Base-by-base conservation (phyloP, 2,888 invertebrate species). In the Beris chalybata region DNA sequence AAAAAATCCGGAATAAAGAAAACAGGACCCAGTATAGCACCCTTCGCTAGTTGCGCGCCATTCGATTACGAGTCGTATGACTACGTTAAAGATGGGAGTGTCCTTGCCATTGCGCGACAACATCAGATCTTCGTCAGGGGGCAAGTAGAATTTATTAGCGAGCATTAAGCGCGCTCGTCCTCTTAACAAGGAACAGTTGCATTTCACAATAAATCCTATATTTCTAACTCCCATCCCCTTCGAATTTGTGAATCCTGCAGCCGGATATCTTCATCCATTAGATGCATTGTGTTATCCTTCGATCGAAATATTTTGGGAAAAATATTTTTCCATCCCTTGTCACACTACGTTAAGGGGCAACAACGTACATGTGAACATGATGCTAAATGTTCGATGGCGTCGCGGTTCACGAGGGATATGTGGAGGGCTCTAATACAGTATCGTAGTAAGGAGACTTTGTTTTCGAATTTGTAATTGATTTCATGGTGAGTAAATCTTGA, bases 81-180 rank as follows among this genome's bases (percentile, higher is more conserved):
- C 74, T 74, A 76, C 74, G 77, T 74, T 78, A 77, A 78, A 77
- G 77, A 76, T 78, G 78, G 78, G 78, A 77, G 77, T 77, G 77
- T 77, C 78, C 78, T 77, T 75, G 77, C 75, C 77, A 75, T 76
- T 64, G 64, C 53, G 55, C 48, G 58, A 43, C 47, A 31, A 55
- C 32, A 50, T 31, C 54, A 32, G 58, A 15, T 53, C 47, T 6
- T 66, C 22, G 6, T 4, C 38, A 30, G 30, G 9, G 50, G 54
- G 67, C 56, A 65, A 54, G 68, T 61, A 43, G 45, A 48, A 67
- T 68, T 68, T 68, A 65, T 68, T 68, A 61, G 52, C 56, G 65
- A 50, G 50, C 61, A 61, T 61, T 61, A 61, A 61, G 50, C 38
- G 50, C 52, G 64, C 43, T 65, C 55, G 56, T 50, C 52, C 61